A percentile compares a stretch with the other conserved stretches of the same genome.
These are phyloP conservation scores for Mesitornis unicolor DNA, from an alignment of 2,113 vertebrate genomes.

Conservation along the genomic window DNA sequence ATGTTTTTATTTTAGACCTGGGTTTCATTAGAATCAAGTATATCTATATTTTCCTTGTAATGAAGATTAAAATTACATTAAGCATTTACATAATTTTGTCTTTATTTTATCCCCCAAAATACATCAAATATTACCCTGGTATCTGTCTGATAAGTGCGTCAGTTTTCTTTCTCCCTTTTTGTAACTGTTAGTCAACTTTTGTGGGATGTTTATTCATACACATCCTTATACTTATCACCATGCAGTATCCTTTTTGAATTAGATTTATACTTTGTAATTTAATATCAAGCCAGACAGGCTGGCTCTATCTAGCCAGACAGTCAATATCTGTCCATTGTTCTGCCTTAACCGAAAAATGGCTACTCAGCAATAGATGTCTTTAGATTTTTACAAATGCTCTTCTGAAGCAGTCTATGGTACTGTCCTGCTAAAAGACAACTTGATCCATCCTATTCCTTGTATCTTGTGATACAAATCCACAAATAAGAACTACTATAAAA, in stretches of 20 bases:
- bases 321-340: not conserved
- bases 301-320: no score
- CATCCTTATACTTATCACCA: not conserved
- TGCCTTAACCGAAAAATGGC: not conserved
- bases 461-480: not conserved
- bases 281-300: not conserved
- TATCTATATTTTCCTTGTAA: not conserved
- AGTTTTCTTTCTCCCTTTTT: not conserved
- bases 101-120: not conserved
- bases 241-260: not conserved
- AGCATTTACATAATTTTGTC: not conserved
- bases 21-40: not conserved
- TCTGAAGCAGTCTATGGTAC: rapidly evolving
- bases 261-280: not conserved
- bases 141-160: not conserved
- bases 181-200: not conserved
- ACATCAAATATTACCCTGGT: not conserved
- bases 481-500: not conserved
- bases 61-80: not conserved
- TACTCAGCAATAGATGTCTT: not conserved
- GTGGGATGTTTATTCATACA: not conserved
- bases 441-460: not conserved
- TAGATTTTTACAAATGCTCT: not conserved
- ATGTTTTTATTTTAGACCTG: not conserved
- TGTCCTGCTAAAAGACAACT: not conserved